Evolutionary conservation across 2,888 invertebrate species (phyloP), one percentile per base, ranked within the genome.

Genomic region (Mellilla xanthometata): DNA sequence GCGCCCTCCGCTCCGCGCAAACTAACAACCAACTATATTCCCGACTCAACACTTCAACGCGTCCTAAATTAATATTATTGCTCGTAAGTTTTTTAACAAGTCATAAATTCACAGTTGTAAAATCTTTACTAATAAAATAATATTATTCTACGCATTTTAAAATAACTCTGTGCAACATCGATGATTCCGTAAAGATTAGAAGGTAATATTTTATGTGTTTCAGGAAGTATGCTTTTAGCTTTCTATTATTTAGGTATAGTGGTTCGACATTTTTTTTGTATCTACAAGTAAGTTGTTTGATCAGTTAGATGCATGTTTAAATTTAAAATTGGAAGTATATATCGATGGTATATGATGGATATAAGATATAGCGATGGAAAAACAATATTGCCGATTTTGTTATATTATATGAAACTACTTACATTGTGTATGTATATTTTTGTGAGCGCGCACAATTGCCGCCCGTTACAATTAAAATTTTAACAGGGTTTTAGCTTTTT

Each of bases 61-160:
- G 27, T 29, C 12, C 13, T 43, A 39, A 47, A 53, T 48, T 53
- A 45, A 35, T 38, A 49, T 42, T 33, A 46, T 40, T 39, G 39
- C 42, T 30, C 35, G 12, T 49, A 31, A 23, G 42, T 28, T 24
- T 46, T 46, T 38, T 19, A 42, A 45, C 35, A 39, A 39, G 44
- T 10, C 39, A 26, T 49, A 47, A 44, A 46, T 45, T 40, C n/a
- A 26, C 4, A 28, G 23, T 29, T 46, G 36, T 33, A 29, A 30
- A 23, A 11, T 31, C 12, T 29, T 5, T 23, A 41, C 22, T 42
- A 38, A 46, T 38, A 49, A 39, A 40, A 10, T 8, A 2, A 23
- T 19, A 30, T 34, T 19, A n/a, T n/a, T n/a, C 3, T 19, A 19
- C 19, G 6, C 24, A 38, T 35, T 23, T 39, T 32, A 23, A 29